Base-by-base conservation (phyloP, 2,888 invertebrate genomes). In the Drosophila kuntzei region DNA sequence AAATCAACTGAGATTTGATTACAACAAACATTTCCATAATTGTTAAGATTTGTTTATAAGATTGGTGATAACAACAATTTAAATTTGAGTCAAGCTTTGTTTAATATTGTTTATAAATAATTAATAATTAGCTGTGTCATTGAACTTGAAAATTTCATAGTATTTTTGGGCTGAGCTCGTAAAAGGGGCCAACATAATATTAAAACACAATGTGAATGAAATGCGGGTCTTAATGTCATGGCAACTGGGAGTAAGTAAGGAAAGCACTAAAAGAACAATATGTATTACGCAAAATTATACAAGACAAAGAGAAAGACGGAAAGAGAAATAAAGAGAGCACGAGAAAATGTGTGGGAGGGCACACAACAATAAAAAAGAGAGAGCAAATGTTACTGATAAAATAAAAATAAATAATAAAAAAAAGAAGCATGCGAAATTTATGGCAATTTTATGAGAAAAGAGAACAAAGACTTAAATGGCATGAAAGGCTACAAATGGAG, bases 171-270 rank as follows among this genome's bases (percentile, higher is more conserved):
- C 11, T 22, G 20, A 36, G n/a, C 18, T 36, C 5, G 7, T 36
- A 27, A 57, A 27, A 34, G 18, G 18, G 12, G 9, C 5, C 36
- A 46, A 46, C 34, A 43, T n/a, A 34, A 7, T 34, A 34, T 34
- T n/a, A 18, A 27, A 32, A 11, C 11, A 7, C n/a, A 20, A 22
- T 32, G 25, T 8, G 14, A 8, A 12, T 3, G 25, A 54, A 43
- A 20, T 32, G 39, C 22, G 34, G 58, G 50, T 60, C 63, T 70
- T 51, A 77, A 66, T 82, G 62, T 47, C 63, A 71, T 60, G 60
- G 39, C 51, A 57, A 60, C 39, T 43, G 51, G 2, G 29, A 44
- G 44, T 20, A 37, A 46, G 37, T 14, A 43, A 76, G 14, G 41
- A 50, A 50, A 37, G 41, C 37, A 50, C 16, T 22, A n/a, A 59